Evolutionary conservation across 1,140 invertebrate species (phyloP), one percentile per base, ranked within the genome.

Genomic region (Euwallacea similis): DNA sequence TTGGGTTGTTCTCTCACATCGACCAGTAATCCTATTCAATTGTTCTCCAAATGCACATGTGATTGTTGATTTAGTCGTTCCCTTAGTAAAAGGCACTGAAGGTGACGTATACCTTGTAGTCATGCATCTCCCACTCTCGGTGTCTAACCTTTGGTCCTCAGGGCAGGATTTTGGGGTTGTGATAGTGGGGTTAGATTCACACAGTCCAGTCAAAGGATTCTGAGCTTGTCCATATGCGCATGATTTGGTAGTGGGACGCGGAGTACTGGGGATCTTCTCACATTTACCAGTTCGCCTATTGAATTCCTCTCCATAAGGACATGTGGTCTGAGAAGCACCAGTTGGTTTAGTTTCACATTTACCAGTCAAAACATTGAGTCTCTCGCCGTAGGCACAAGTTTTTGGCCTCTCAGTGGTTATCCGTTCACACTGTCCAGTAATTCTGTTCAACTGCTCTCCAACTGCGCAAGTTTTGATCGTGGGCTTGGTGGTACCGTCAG

Each of bases 351-450:
- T 33, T 2, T 66, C 63, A 55, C 63, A 66, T 11, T 41, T 10
- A 10, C 50, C 46, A 16, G 63, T 54, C 10, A 33, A 11, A 44
- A 13, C 11, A 58, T 67, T 67, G 1, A 56, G 16, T 43, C 11
- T 54, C 16, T 67, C 21, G 9, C 55, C 55, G 9, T 41, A 56
- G 0, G 10, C 42, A 15, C 65, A 67, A 55, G 42, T 8, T 65
- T 66, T 73, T 7, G 71, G 71, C 7, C 63, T 42, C n/a, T 58
- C n/a, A 10, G 54, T 61, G n/a, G 58, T 54, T 42, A 61, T 33
- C 11, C 21, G 33, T 55, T 69, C 33, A 55, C 58, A 63, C 6
- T 63, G 42, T 9, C 43, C 43, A 41, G 47, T 65, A 33, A 54
- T 46, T 21, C 8, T 53, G 13, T 65, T 65, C 6, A 65, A 53